Evolutionary conservation across 1,140 invertebrate species (phyloP).

Genomic region (Drosophila parabipectinata): DNA sequence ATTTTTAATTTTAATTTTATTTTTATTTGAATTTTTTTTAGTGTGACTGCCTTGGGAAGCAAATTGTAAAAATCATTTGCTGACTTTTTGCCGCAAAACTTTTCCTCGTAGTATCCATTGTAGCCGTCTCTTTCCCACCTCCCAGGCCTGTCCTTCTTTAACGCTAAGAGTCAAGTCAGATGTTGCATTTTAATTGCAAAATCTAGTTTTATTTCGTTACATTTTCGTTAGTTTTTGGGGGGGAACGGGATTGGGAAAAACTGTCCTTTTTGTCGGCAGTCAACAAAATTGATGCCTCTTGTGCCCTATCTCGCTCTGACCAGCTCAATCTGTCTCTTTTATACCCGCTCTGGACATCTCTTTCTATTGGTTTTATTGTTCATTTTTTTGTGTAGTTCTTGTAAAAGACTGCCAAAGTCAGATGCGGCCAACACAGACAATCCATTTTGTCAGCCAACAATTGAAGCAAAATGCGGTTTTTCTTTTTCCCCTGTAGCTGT

Average conservation of each 20-base stretch:
- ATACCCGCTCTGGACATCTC: constrained; percentile 1
- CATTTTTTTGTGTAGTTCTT: constrained; percentile 6
- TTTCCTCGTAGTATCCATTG: background rate
- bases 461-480: constrained; percentile 45
- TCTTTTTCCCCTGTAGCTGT: constrained; percentile 12
- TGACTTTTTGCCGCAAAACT: constrained; percentile 59
- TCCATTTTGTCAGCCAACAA: constrained; percentile 58
- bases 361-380: constrained; percentile 10
- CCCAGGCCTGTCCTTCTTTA: background rate
- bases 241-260: constrained; percentile 3
- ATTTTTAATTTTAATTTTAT: constrained; percentile 2
- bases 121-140: background rate
- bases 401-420: constrained; percentile 42
- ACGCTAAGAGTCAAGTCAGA: constrained; percentile 2
- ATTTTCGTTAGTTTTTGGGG: constrained; percentile 13
- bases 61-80: constrained; percentile 68
- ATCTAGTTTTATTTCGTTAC: constrained; percentile 57
- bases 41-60: constrained; percentile 43
- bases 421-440: constrained; percentile 49
- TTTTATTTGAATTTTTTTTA: too few relatives aligned
- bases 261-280: constrained; percentile 40
- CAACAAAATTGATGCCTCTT: constrained; percentile 56
- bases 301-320: background rate
- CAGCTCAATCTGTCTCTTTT: background rate
- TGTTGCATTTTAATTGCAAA: constrained; percentile 71